Conservation (phyloP, 2,113 vertebrate species). For the Scopus umbretta region DNA sequence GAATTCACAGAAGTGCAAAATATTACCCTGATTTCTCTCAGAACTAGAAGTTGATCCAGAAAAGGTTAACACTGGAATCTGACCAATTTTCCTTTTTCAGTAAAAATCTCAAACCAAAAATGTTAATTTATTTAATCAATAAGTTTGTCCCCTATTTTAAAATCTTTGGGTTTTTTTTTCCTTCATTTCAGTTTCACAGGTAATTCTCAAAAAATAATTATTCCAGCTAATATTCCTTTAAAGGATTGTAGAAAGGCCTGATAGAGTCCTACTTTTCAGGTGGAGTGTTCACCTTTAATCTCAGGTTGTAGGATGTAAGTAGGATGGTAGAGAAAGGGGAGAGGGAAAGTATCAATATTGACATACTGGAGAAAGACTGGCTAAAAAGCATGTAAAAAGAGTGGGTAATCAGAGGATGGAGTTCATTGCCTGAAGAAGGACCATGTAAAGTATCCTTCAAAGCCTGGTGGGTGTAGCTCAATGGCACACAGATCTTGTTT, state of each 20-base stretch:
- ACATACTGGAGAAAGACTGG: background rate
- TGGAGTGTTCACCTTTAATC: background rate
- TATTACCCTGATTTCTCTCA: background rate
- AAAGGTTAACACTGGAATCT: background rate
- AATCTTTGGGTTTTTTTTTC: accelerated
- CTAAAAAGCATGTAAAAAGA: background rate
- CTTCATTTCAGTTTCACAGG: background rate
- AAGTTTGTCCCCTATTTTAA: background rate
- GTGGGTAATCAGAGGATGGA: background rate
- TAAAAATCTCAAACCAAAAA: background rate
- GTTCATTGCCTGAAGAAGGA: background rate
- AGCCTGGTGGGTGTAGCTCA: background rate
- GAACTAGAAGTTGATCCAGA: background rate
- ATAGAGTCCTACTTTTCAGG: background rate
- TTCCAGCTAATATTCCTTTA: background rate
- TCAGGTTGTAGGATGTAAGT: background rate
- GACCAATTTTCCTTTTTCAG: background rate
- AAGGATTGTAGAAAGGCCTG: background rate
- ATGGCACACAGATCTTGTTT: background rate
- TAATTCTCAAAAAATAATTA: background rate
- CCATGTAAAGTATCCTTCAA: background rate
- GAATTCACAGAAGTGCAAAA: background rate
- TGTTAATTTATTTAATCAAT: background rate
- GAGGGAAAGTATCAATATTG: background rate
- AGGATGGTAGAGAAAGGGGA: background rate